A percentile compares a stretch with the other conserved stretches of the same genome.
Conservation (phyloP, 2,888 invertebrate genomes). For the Pterostichus niger region DNA sequence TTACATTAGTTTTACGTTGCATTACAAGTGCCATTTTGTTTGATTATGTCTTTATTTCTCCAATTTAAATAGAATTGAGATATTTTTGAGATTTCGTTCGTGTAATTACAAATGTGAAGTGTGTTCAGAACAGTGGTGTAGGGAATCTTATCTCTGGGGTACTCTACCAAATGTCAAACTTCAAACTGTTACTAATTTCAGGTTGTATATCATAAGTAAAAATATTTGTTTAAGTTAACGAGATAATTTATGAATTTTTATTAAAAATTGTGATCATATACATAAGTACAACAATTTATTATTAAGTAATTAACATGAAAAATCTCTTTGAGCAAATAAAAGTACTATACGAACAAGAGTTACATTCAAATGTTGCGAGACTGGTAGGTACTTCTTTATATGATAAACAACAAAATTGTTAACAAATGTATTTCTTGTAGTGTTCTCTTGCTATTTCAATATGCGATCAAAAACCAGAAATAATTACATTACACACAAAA, state of each 20-base stretch:
- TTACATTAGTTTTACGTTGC: slow-evolving; percentile 87
- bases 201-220: background rate
- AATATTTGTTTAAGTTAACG: background rate
- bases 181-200: background rate
- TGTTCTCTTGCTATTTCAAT: slow-evolving; percentile 83
- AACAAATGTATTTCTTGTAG: slow-evolving; percentile 76
- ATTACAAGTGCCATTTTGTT: slow-evolving; percentile 84
- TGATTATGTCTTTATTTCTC: slow-evolving; percentile 4
- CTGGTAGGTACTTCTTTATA: slow-evolving; percentile 79
- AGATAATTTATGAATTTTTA: background rate
- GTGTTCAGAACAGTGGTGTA: no score
- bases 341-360: slow-evolving; percentile 83
- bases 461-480: slow-evolving; percentile 83
- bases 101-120: background rate
- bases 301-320: slow-evolving; percentile 77
- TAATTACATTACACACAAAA: slow-evolving; percentile 81
- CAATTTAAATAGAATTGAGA: slow-evolving; percentile 12
- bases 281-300: background rate
- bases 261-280: background rate
- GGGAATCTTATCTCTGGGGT: no score
- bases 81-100: slow-evolving; percentile 35
- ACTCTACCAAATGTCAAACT: background rate
- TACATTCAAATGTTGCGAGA: slow-evolving; percentile 86
- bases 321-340: slow-evolving; percentile 84
- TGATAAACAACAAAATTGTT: slow-evolving; percentile 20